These are phyloP conservation scores for Sciaenops ocellatus DNA, from an alignment of 2,797 vertebrate genomes.

Conservation along the genomic window DNA sequence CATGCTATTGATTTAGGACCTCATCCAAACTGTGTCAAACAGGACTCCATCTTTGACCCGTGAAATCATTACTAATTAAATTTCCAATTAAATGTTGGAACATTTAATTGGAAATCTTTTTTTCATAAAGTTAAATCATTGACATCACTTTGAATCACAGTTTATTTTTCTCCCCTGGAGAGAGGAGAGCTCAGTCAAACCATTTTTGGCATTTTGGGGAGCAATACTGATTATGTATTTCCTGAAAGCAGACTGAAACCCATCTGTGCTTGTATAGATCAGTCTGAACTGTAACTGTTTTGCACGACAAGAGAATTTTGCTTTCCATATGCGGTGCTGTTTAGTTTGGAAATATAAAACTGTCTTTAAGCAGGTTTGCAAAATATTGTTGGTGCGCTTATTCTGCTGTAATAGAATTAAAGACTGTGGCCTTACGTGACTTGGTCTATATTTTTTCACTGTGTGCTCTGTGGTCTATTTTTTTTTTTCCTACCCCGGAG, in stretches of 20 bases:
- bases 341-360: background rate
- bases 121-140: background rate
- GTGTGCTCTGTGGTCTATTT: slow-evolving; percentile 20
- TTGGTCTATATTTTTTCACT: background rate
- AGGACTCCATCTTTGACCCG: slow-evolving; percentile 34
- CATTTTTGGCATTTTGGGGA: slow-evolving; percentile 7
- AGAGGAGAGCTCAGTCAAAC: background rate
- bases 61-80: slow-evolving; percentile 48
- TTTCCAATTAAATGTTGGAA: slow-evolving; percentile 18
- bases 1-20: slow-evolving; percentile 42
- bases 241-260: slow-evolving; percentile 13
- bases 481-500: slow-evolving; percentile 35
- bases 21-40: slow-evolving; percentile 39
- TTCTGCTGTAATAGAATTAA: slow-evolving; percentile 30
- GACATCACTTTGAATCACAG: background rate
- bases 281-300: background rate
- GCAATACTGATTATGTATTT: background rate
- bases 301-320: background rate
- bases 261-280: background rate
- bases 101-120: too few relatives aligned
- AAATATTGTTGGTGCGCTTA: slow-evolving; percentile 21
- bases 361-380: slow-evolving; percentile 19
- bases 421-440: slow-evolving; percentile 22
- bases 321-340: background rate
- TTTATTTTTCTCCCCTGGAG: too few relatives aligned